Evolutionary conservation across 2,888 invertebrate genomes (phyloP).

Genomic region (Caenorhabditis becei): DNA sequence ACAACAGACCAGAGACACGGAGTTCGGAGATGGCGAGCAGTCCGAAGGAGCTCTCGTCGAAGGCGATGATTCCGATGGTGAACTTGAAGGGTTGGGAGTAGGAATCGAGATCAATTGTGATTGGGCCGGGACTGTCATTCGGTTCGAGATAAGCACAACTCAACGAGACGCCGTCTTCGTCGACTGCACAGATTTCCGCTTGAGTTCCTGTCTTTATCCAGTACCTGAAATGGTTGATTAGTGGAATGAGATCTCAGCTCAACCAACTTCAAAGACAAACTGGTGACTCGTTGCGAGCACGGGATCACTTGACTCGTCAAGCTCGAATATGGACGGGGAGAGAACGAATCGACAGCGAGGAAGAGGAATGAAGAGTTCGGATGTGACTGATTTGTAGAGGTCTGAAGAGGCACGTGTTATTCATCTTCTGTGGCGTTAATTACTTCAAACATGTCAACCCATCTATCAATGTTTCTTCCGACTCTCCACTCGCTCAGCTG

Average conservation of each 20-base stretch:
- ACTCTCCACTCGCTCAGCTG: constrained; percentile 72
- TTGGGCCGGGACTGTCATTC: constrained; percentile 76
- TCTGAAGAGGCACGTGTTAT: constrained; percentile 7
- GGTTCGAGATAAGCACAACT: constrained; percentile 79
- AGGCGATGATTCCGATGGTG: constrained; percentile 77
- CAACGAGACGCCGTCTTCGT: constrained; percentile 75
- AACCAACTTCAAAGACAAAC: constrained; percentile 74
- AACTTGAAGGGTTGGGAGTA: constrained; percentile 79
- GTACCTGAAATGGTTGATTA: constrained; percentile 74
- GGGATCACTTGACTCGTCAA: constrained; percentile 77
- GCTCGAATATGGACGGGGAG: constrained; percentile 74
- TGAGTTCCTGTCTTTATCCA: constrained; percentile 80
- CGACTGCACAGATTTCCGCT: constrained; percentile 79
- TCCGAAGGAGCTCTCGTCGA: constrained; percentile 74
- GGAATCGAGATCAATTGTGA: constrained; percentile 78
- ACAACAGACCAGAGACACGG: constrained; percentile 65
- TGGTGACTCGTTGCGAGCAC: constrained; percentile 75
- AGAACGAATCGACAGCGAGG: constrained; percentile 78
- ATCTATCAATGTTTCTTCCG: constrained; percentile 70
- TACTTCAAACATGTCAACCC: constrained; percentile 70
- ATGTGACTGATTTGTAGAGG: constrained; percentile 50
- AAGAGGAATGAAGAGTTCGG: constrained; percentile 78
- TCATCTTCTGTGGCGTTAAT: not conserved
- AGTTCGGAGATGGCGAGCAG: constrained; percentile 73
- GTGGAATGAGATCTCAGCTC: too few relatives aligned